Evolutionary conservation across 2,888 invertebrate species (phyloP).

Genomic region (Alentia gelatinosa): DNA sequence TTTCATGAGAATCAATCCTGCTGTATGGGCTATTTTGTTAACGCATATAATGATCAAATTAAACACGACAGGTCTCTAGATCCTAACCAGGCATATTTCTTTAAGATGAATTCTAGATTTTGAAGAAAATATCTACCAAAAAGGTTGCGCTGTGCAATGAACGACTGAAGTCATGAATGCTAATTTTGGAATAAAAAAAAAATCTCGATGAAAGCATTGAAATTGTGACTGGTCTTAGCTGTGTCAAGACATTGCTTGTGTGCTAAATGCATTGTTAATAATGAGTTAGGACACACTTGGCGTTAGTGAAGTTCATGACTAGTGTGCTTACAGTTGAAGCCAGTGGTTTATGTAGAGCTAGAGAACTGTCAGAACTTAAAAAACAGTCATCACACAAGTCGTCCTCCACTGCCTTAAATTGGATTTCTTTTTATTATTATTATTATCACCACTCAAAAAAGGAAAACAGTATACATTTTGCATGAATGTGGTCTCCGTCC

Average conservation of each 20-base stretch:
- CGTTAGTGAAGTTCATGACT: constrained; percentile 3
- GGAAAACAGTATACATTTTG: constrained; percentile 29
- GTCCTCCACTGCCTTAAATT: background rate
- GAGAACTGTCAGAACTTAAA: constrained; percentile 18
- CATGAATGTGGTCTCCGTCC: background rate
- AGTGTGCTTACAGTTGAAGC: background rate
- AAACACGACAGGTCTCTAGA: background rate
- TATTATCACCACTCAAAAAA: constrained; percentile 43
- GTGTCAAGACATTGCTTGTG: background rate
- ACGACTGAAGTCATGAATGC: too few relatives aligned
- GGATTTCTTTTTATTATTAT: background rate
- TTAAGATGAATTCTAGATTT: background rate
- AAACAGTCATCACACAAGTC: constrained; percentile 19
- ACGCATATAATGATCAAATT: background rate
- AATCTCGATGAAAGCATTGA: background rate
- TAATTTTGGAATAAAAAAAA: background rate
- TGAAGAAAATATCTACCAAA: background rate
- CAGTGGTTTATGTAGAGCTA: constrained; percentile 23
- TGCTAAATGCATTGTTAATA: background rate
- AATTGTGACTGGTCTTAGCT: background rate
- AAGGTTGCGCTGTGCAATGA: too few relatives aligned
- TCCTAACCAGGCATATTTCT: background rate
- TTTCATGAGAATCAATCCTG: background rate
- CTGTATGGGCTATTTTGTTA: background rate
- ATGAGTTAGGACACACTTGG: constrained; percentile 18